phyloP scores from a whole-genome alignment of 2,888 invertebrate genomes.

The Trachelus troglodyta region DNA sequence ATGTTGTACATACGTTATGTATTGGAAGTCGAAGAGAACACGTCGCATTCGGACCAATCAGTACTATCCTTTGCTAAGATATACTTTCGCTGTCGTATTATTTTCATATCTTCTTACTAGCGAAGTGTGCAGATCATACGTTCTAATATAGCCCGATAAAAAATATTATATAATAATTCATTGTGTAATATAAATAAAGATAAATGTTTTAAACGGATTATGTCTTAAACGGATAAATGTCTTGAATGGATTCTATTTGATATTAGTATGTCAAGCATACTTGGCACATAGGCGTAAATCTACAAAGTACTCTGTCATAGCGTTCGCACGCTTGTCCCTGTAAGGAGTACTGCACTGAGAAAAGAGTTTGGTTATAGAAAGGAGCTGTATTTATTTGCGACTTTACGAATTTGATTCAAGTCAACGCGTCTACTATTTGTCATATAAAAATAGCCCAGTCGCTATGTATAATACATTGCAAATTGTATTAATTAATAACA shows the following conservation, averaged over 20 bases:
- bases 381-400: background rate
- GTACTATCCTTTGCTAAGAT: slow-evolving; percentile 21
- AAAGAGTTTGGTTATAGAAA: background rate
- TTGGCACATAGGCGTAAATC: background rate
- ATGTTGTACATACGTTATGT: background rate
- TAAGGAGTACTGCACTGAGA: background rate
- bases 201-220: slow-evolving; percentile 15
- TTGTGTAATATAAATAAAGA: slow-evolving; percentile 21
- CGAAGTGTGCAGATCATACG: slow-evolving; percentile 11
- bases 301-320: too few species aligned
- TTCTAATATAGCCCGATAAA: background rate
- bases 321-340: too few species aligned
- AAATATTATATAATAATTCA: slow-evolving; percentile 7
- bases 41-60: slow-evolving; percentile 26
- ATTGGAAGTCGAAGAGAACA: slow-evolving; percentile 17
- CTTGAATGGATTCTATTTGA: slow-evolving; percentile 1
- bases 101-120: slow-evolving; percentile 5
- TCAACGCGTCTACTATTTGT: too few species aligned
- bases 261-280: background rate
- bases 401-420: too few species aligned
- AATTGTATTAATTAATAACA: too few species aligned
- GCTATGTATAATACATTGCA: too few species aligned
- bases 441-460: too few species aligned
- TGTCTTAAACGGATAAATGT: slow-evolving; percentile 17
- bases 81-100: slow-evolving; percentile 2